Evolutionary conservation across 2,888 invertebrate genomes (phyloP).

Genomic region (Allolobophora icterica): DNA sequence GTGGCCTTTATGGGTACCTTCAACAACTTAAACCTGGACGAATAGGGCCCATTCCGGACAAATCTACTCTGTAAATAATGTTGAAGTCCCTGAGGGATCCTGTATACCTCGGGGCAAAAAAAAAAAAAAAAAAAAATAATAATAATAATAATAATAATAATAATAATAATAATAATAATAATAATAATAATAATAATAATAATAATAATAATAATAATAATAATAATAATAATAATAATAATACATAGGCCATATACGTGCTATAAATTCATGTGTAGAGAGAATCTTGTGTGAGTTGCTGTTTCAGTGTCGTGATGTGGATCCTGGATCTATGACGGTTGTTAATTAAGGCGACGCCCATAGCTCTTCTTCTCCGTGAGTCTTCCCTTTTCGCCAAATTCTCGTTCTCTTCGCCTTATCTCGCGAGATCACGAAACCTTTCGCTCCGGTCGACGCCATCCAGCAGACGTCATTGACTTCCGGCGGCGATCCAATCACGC

Average conservation of each 20-base stretch:
- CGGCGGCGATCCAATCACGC: conserved; percentile 4
- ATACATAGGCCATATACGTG: too few species aligned
- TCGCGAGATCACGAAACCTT: conserved; percentile 29
- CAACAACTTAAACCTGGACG: too few species aligned
- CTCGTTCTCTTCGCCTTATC: conserved; percentile 22
- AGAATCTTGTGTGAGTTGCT: not conserved
- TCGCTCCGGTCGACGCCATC: conserved; percentile 9
- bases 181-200: not conserved
- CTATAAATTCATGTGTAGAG: not conserved
- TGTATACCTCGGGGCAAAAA: too few species aligned
- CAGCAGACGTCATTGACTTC: conserved; percentile 8
- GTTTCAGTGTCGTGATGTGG: not conserved
- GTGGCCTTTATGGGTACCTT: too few species aligned
- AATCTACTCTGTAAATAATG: too few species aligned
- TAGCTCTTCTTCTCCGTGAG: not conserved
- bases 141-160: conserved; percentile 2
- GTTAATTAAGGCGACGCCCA: not conserved
- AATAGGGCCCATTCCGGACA: too few species aligned
- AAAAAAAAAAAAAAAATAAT: not conserved
- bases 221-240: not conserved
- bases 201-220: conserved; percentile 5
- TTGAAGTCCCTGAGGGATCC: too few species aligned
- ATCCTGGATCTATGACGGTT: not conserved
- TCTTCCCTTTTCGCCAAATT: not conserved
- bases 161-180: conserved; percentile 13